Conservation (phyloP, 1,140 invertebrate species). For the Reticulitermes speratus region DNA sequence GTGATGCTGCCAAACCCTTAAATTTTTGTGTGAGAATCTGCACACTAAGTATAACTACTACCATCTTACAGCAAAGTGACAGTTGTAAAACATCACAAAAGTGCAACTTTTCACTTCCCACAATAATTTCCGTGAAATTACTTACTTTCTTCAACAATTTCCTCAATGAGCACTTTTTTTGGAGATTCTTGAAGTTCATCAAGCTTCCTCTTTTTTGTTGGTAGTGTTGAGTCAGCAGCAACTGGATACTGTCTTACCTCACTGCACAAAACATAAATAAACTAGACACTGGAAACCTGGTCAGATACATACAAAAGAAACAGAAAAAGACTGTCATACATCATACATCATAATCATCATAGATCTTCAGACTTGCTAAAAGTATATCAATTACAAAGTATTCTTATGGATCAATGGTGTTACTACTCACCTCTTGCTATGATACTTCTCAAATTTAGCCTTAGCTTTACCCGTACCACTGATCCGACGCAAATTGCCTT, state of each 20-base stretch:
- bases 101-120: neutral
- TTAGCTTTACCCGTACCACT: conserved; percentile 86
- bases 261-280: conserved; percentile 47
- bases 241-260: conserved; percentile 63
- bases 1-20: too few species aligned
- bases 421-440: conserved; percentile 64
- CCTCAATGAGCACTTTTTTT: conserved; percentile 51
- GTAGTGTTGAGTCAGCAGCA: conserved; percentile 60
- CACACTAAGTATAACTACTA: too few species aligned
- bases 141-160: conserved; percentile 43
- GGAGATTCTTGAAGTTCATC: conserved; percentile 44
- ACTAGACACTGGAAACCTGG: neutral
- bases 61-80: neutral
- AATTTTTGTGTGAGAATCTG: too few species aligned
- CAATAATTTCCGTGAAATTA: conserved; percentile 36
- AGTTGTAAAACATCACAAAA: conserved; percentile 31
- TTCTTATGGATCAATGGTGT: conserved; percentile 27
- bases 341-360: conserved; percentile 39
- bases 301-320: neutral
- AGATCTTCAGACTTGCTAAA: conserved; percentile 42
- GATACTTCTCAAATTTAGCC: conserved; percentile 89
- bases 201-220: conserved; percentile 46
- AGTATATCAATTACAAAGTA: conserved; percentile 34
- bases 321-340: too few species aligned
- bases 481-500: conserved; percentile 77